Conservation (phyloP, 2,113 vertebrate genomes). For the Gallinago paraguaiae region DNA sequence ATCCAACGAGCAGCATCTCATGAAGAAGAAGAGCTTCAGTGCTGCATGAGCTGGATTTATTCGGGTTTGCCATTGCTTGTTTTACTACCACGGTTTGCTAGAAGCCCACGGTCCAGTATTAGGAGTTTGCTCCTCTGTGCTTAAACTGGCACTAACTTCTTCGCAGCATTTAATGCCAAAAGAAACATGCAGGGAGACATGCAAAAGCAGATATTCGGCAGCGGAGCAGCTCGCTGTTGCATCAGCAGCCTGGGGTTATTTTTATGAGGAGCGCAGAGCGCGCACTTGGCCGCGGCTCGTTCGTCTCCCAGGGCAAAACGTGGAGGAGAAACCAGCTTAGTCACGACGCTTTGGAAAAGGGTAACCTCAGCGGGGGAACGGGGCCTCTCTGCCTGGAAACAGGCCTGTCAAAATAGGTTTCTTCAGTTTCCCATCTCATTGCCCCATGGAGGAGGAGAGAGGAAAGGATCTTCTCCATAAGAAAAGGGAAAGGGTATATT, state of each 20-base stretch:
- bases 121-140: background rate
- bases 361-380: background rate
- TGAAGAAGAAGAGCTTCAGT: background rate
- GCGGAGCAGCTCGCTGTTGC: background rate
- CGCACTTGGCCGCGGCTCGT: background rate
- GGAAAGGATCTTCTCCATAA: background rate
- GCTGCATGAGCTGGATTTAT: background rate
- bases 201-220: background rate
- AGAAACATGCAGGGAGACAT: background rate
- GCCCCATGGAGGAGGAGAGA: background rate
- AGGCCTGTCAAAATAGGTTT: background rate
- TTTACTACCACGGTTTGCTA: background rate
- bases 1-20: background rate
- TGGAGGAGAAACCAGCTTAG: conserved; percentile 26
- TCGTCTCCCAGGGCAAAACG: background rate
- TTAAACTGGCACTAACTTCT: background rate
- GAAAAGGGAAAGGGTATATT: background rate
- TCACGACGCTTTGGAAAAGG: background rate
- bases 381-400: conserved; percentile 14
- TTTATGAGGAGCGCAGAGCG: background rate
- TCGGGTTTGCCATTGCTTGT: background rate
- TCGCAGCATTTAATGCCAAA: background rate
- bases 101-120: background rate
- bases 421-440: conserved; percentile 11
- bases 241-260: background rate